Conservation (phyloP, 2,113 vertebrate species). For the Boleophthalmus pectinirostris region DNA sequence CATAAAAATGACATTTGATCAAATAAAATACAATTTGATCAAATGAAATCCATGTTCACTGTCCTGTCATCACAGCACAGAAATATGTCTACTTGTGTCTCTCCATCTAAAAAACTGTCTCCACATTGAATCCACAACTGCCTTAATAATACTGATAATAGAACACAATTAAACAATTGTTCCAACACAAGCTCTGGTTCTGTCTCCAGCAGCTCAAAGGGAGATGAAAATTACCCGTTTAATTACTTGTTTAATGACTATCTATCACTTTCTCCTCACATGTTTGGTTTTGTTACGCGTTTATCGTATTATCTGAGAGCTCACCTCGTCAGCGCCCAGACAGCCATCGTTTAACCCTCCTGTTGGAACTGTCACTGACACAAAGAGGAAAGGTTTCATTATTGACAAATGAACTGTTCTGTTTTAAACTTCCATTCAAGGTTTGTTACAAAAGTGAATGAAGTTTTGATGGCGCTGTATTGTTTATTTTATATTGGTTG, state of each 20-base stretch:
- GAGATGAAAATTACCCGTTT: neutral
- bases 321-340: slow-evolving; percentile 27
- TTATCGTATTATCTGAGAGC: slow-evolving; percentile 14
- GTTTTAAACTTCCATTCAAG: neutral
- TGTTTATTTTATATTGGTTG: neutral
- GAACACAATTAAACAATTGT: neutral
- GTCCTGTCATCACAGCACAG: no score
- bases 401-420: slow-evolving; percentile 25
- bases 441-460: neutral
- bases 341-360: slow-evolving; percentile 32
- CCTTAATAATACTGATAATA: neutral
- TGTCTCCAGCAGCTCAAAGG: neutral
- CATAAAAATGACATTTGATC: no score
- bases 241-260: neutral
- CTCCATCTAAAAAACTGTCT: no score
- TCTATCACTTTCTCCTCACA: neutral
- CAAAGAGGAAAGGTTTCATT: slow-evolving; percentile 58
- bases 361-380: slow-evolving; percentile 46
- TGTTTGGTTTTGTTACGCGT: neutral
- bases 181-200: neutral
- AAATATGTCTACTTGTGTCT: no score
- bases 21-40: no score
- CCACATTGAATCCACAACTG: neutral
- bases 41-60: no score
- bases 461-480: neutral